Percentiles rank a stretch among this genome's conserved stretches.
These are phyloP conservation scores for Myopa tessellatipennis DNA, from an alignment of 2,888 invertebrate species.

Conservation along the genomic window DNA sequence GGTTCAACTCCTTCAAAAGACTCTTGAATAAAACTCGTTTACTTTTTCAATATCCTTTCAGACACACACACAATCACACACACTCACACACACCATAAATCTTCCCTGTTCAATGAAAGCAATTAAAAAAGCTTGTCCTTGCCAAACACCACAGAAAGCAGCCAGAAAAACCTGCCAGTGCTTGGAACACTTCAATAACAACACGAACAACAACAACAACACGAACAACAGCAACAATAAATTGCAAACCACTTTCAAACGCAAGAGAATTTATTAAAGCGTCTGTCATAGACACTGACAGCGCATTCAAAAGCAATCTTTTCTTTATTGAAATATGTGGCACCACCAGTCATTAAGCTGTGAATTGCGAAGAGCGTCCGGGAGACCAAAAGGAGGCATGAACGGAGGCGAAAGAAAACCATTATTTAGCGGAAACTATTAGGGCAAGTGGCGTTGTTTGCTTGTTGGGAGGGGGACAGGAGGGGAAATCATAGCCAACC, in stretches of 20 bases:
- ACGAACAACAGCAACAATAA: slow-evolving; percentile 13
- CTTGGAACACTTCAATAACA: slow-evolving; percentile 14
- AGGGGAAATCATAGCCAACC: too few species aligned
- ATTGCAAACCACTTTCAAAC: slow-evolving; percentile 29
- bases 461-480: too few species aligned
- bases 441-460: background rate
- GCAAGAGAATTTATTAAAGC: slow-evolving; percentile 31
- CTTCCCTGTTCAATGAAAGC: slow-evolving; percentile 29
- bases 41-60: background rate
- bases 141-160: slow-evolving; percentile 8
- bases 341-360: slow-evolving; percentile 17
- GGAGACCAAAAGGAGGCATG: background rate
- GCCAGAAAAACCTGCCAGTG: background rate
- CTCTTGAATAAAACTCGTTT: background rate
- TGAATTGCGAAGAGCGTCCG: background rate
- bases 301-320: slow-evolving; percentile 15
- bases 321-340: slow-evolving; percentile 24
- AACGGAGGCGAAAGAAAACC: background rate
- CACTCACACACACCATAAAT: slow-evolving; percentile 20
- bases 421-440: background rate
- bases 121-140: slow-evolving; percentile 29
- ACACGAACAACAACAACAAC: background rate
- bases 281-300: slow-evolving; percentile 33
- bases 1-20: background rate
- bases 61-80: background rate